Conservation (phyloP, 2,797 vertebrate species). For the Spinus olivaceus region DNA sequence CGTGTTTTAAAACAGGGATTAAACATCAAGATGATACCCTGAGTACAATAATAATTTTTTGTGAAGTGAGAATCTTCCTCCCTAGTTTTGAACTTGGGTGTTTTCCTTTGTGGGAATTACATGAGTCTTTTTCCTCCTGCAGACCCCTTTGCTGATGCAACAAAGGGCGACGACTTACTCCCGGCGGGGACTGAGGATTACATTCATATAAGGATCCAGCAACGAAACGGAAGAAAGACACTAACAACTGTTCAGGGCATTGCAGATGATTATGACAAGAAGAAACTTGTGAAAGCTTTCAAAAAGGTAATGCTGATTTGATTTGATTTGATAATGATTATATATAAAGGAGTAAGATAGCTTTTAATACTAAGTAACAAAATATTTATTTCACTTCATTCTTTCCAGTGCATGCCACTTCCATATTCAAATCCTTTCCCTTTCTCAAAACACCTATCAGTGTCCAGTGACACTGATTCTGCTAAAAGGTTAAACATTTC, state of each 20-base stretch:
- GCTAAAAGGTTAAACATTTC: background rate
- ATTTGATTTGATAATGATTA: background rate
- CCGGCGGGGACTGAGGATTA: slow-evolving; percentile 86
- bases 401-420: background rate
- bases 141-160: slow-evolving; percentile 91
- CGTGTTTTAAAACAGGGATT: background rate
- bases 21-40: background rate
- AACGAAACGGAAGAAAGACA: slow-evolving; percentile 85
- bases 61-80: background rate
- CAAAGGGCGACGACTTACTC: slow-evolving; percentile 87
- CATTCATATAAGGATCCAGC: slow-evolving; percentile 87
- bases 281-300: slow-evolving; percentile 87
- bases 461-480: background rate
- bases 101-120: background rate
- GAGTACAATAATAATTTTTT: background rate
- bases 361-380: background rate
- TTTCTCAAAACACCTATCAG: background rate
- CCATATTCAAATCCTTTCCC: background rate
- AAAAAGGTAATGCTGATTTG: slow-evolving; percentile 76
- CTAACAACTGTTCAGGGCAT: slow-evolving; percentile 87
- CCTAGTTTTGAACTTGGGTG: background rate
- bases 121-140: background rate
- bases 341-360: background rate
- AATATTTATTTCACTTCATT: background rate
- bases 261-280: slow-evolving; percentile 86